Base-by-base conservation (phyloP, 2,797 vertebrate genomes). In the Poeciliopsis gracilis region DNA sequence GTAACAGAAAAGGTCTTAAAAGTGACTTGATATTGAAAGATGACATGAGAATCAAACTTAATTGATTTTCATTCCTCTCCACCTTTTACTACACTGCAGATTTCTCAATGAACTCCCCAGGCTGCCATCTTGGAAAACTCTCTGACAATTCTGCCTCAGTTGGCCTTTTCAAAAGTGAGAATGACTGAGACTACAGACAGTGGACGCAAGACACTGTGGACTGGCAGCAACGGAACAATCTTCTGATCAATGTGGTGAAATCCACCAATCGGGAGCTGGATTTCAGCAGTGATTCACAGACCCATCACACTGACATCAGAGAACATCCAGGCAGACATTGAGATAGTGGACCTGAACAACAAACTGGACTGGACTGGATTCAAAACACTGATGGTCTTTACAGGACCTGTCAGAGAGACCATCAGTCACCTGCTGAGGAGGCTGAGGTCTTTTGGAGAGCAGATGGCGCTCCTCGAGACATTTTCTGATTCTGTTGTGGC, bases 1-100 rank as follows among this genome's bases (percentile, higher is more conserved):
- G 63, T 79, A 86, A 80, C 57, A 76, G 41, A 30, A 74, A 41
- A 41, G 7, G 2, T 70, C 23, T 77, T 23, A 28, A 46, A 36
- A 20, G 15, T 5, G 13, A 46, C 41, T 45, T 25, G 13, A 61
- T 15, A 33, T 16, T 61, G 15, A 61, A 33, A 61, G 13, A 61
- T 61, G 13, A 61, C 16, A 61, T 33, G 15, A 61, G 13, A 61
- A 53, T 53, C 51, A 53, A 53, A 55, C 23, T 55, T 55, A 55
- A n/a, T 4, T 11, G 51, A 55, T 55, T 55, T n/a, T 55, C 23
- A 55, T 15, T 59, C 55, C n/a, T 28, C 11, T 59, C n/a, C 55
- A 59, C n/a, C n/a, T 28, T 59, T 23, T 23, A 51, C n/a, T 13
- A 30, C n/a, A 59, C 25, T 28, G 4, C 55, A 2, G 55, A 59